Conservation (phyloP, 2,888 invertebrate species). For the Hydroisotoma schaefferi region DNA sequence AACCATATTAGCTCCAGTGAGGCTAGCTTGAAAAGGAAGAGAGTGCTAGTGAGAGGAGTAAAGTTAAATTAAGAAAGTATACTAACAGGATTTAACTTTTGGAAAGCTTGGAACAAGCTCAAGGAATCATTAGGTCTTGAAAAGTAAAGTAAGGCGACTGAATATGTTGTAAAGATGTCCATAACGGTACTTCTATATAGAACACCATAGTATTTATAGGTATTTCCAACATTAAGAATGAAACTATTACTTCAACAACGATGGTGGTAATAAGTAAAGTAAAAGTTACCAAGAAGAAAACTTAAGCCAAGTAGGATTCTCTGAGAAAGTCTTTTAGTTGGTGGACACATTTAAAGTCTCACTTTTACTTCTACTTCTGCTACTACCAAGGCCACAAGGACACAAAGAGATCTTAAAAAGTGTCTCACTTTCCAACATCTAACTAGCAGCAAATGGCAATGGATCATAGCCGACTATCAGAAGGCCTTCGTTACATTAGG, state of each 20-base stretch:
- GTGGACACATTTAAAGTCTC: no score
- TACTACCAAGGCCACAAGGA: not conserved
- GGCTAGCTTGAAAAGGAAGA: slow-evolving; percentile 11
- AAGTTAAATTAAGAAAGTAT: slow-evolving; percentile 10
- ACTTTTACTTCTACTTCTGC: not conserved
- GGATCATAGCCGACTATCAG: no score
- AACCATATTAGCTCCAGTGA: no score
- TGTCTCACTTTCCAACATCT: not conserved
- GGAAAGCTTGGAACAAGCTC: slow-evolving; percentile 1
- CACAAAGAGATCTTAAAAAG: no score
- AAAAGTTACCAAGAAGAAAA: not conserved
- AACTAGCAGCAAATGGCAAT: no score
- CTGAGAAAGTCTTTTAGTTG: not conserved
- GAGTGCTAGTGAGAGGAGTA: not conserved
- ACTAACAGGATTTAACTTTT: slow-evolving; percentile 7
- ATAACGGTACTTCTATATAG: no score
- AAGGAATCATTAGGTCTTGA: not conserved
- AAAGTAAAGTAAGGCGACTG: slow-evolving; percentile 5
- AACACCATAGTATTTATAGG: no score
- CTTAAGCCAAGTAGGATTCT: not conserved
- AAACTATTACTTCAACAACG: no score
- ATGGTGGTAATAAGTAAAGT: slow-evolving; percentile 4
- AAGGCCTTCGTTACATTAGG: no score
- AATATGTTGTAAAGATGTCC: no score
- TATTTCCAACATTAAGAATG: no score